Percentiles rank a stretch among this genome's conserved stretches.
phyloP scores from a whole-genome alignment of 1,140 invertebrate species.

The Ridgeia piscesae region DNA sequence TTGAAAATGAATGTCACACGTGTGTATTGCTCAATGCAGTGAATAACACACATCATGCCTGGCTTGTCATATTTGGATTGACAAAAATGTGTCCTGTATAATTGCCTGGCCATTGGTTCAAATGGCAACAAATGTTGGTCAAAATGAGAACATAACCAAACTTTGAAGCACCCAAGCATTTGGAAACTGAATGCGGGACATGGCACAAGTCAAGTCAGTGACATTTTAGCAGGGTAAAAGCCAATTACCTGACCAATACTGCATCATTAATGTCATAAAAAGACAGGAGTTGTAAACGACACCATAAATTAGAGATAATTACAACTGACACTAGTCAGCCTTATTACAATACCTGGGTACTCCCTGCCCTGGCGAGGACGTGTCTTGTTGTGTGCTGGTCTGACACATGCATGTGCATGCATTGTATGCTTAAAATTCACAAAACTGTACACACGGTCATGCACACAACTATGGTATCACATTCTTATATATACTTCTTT shows the following conservation, averaged over 20 bases:
- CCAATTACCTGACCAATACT: background rate
- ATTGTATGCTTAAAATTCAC: no score
- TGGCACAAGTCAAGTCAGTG: background rate
- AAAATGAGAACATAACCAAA: background rate
- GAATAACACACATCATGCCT: no score
- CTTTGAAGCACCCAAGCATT: background rate
- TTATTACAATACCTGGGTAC: background rate
- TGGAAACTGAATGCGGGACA: background rate
- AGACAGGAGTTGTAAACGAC: background rate
- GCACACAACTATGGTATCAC: background rate
- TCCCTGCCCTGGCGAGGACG: background rate
- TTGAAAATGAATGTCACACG: no score
- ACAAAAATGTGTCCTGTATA: no score
- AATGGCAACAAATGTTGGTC: no score
- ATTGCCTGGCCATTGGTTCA: no score
- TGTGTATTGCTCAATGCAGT: no score
- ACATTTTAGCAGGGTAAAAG: background rate
- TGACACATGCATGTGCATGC: background rate
- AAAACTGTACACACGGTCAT: background rate
- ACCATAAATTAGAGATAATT: background rate
- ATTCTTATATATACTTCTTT: background rate
- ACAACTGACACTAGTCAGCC: background rate
- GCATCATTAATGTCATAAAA: background rate
- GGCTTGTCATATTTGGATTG: no score
- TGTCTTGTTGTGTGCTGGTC: background rate